Evolutionary conservation across 2,113 vertebrate genomes (phyloP).

Genomic region (Dipodomys ordii): DNA sequence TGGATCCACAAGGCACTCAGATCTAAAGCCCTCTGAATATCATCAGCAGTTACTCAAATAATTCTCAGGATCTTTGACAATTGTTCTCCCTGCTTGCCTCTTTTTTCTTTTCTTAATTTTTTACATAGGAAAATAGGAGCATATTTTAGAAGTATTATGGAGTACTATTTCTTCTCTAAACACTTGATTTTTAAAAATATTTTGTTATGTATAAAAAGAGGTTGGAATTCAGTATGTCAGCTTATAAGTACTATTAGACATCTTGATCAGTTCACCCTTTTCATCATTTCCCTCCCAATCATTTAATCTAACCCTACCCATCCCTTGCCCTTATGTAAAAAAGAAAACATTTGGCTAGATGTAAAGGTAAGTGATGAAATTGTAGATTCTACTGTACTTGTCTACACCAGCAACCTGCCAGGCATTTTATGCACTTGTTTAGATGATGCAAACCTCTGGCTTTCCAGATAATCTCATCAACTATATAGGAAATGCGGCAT

Average conservation of each 20-base stretch:
- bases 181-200: no score
- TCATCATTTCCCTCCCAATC: no score
- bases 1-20: background rate
- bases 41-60: background rate
- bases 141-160: slow-evolving; percentile 12
- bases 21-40: slow-evolving; percentile 1
- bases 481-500: background rate
- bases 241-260: no score
- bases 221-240: no score
- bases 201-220: no score
- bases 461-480: slow-evolving; percentile 9
- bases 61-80: background rate
- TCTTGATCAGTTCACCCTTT: no score
- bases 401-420: background rate
- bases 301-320: no score
- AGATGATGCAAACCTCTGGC: background rate
- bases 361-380: background rate
- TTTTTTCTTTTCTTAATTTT: background rate
- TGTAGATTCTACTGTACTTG: background rate
- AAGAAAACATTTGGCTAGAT: background rate
- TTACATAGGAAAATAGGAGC: background rate
- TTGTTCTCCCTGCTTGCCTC: background rate
- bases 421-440: background rate
- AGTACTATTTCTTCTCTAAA: background rate
- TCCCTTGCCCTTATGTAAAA: no score